Conservation (phyloP, 2,888 invertebrate genomes). For the Chaetogeoica ovagalla region DNA sequence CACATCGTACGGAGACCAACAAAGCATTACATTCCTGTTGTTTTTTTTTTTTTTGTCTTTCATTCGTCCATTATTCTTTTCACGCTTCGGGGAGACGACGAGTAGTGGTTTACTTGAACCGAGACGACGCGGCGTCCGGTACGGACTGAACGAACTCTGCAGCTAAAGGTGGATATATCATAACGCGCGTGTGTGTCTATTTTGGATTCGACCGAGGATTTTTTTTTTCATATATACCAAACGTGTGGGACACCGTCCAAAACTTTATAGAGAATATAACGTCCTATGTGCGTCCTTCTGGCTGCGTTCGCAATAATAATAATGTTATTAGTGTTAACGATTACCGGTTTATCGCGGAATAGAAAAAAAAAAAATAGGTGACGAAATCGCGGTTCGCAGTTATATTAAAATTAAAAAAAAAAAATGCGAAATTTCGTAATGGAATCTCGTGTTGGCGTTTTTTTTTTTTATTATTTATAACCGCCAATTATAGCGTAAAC, state of each 20-base stretch:
- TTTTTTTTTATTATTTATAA: too few relatives aligned
- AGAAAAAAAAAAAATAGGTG: too few relatives aligned
- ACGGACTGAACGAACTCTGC: neutral
- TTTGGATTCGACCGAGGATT: slow-evolving; percentile 6
- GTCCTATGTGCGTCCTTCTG: neutral
- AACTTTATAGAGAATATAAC: neutral
- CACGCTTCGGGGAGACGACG: slow-evolving; percentile 11
- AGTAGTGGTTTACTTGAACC: slow-evolving; percentile 29
- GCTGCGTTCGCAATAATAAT: too few relatives aligned
- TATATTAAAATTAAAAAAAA: too few relatives aligned
- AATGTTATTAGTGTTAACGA: too few relatives aligned
- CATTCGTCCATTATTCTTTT: slow-evolving; percentile 32
- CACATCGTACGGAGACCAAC: slow-evolving; percentile 32
- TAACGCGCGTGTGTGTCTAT: slow-evolving; percentile 1
- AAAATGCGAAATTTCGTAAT: too few relatives aligned
- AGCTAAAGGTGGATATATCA: neutral
- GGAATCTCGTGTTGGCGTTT: too few relatives aligned
- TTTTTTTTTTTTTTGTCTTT: neutral
- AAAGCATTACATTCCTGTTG: neutral
- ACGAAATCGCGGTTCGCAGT: too few relatives aligned
- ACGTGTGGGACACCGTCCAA: slow-evolving; percentile 19
- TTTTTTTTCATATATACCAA: neutral
- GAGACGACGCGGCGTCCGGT: slow-evolving; percentile 43
- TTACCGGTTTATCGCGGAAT: too few relatives aligned
- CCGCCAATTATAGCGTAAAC: too few relatives aligned